Evolutionary conservation across 2,797 vertebrate genomes (phyloP), one percentile per base, ranked within the genome.

Genomic region (Melanotaenia parkinsoni): DNA sequence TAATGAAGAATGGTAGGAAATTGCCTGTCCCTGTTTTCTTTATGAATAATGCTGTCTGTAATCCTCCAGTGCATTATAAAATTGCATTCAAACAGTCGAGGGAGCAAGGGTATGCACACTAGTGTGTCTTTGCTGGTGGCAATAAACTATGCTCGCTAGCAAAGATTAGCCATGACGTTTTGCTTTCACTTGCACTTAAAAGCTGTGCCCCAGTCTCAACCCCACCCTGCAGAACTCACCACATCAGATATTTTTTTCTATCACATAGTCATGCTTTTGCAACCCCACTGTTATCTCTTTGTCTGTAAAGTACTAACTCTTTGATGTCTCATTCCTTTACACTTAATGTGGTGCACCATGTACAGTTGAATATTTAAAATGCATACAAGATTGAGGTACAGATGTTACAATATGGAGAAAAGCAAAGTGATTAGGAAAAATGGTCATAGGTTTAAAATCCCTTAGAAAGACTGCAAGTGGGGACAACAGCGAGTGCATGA

Each of bases 161-260:
- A 47, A 67, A 84, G 73, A 86, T 87, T 77, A 85, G 79, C 30
- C 51, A 51, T 85, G 85, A 88, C 82, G 74, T 84, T 89, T 70
- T 79, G 72, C 78, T 82, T 81, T 83, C 73, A 70, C 74, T 82
- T 80, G 74, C 76, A 84, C 78, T 86, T 89, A 83, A 89, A 89
- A 88, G 81, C 65, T 24, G 1, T 68, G 71, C 28, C 74, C 79
- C 16, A n/a, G 64, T 76, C 66, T 62, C 75, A 68, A 63, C 58
- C 54, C 60, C 63, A 51, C 61, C 43, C 72, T 33, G 30, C 67
- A 80, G 60, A 83, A 40, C 56, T 50, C 59, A 59, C 10, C 45
- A 59, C 59, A 61, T 53, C 71, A 62, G n/a, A 76, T 82, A 57
- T 72, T 33, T 40, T 79, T 82, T 75, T 56, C 5, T 58, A 56